Percentiles rank a stretch among this genome's conserved stretches.
Evolutionary conservation across 2,888 invertebrate species (phyloP).

Genomic region (Parnassius smintheus): DNA sequence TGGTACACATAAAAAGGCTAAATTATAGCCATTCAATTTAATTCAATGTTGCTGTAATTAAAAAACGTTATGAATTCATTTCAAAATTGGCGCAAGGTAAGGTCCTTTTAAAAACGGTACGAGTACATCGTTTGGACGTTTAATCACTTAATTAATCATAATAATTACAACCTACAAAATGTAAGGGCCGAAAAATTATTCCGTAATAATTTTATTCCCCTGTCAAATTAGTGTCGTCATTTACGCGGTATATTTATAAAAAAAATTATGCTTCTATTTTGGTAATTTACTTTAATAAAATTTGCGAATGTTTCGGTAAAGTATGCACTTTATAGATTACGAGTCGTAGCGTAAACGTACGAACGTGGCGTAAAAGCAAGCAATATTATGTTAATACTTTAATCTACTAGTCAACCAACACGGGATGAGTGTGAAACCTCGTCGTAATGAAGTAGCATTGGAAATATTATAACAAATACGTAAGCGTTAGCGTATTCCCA

Average conservation of each 20-base stretch:
- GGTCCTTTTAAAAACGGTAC: constrained; percentile 14
- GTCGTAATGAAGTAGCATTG: no score
- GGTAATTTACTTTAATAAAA: no score
- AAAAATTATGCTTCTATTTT: not conserved
- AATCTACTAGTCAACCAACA: no score
- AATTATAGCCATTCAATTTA: not conserved
- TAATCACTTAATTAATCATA: constrained; percentile 21
- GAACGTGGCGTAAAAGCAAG: no score
- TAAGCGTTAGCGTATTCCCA: no score
- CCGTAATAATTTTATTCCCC: constrained; percentile 1
- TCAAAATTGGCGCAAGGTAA: constrained; percentile 15
- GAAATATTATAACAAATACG: no score
- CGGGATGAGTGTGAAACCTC: no score
- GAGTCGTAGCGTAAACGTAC: no score
- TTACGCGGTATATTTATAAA: not conserved
- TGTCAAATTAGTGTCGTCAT: not conserved
- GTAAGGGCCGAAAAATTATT: constrained; percentile 9
- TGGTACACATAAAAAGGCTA: not conserved
- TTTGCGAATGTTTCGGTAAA: no score
- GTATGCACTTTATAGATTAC: no score
- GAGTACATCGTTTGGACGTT: constrained; percentile 7
- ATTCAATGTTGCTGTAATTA: constrained; percentile 10
- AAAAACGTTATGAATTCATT: constrained; percentile 15
- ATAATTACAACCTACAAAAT: constrained; percentile 14
- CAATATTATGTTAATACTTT: no score